Base-by-base conservation (phyloP, 2,797 vertebrate species). In the Danio choprae region DNA sequence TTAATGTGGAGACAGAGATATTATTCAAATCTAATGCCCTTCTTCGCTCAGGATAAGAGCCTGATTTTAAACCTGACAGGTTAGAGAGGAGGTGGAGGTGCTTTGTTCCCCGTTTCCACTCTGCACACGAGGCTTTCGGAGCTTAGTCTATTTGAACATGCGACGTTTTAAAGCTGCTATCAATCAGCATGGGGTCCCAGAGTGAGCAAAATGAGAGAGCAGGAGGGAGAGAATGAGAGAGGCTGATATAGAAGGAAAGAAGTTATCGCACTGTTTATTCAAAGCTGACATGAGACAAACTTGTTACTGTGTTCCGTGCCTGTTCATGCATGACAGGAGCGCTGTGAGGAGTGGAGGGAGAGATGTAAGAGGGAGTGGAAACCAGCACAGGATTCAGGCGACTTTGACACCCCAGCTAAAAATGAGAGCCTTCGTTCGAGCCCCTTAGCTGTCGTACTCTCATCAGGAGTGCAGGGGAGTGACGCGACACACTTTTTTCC, bases 201-300 rank as follows among this genome's bases (percentile, higher is more conserved):
- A 90, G 87, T 84, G 81, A 75, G 64, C 72, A 85, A 89, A 84
- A 77, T 73, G 82, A 84, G 79, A 79, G 79, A 84, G 82, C 44
- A 60, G 73, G 40, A 78, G 80, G 68, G 60, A 81, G 70, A 74
- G 58, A 48, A 41, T 50, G 43, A 72, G 59, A 60, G 77, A 69
- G 71, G 41, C 58, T 68, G 51, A 46, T 44, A 74, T n/a, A 50
- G 53, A 71, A n/a, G 43, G 36, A 64, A 56, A 74, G 41, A 73
- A 91, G 82, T 87, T 86, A 80, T 83, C 81, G 80, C 87, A 88
- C 89, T 92, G 88, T 91, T 88, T 91, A 86, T 91, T 91, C 87
- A 89, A 46, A 92, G 90, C 86, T 90, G 90, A 91, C 89, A 90
- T 89, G 89, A 92, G 87, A 92, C 86, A 89, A 91, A 90, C 89